Base-by-base conservation (phyloP, 2,888 invertebrate genomes). In the Leptura quadrifasciata region DNA sequence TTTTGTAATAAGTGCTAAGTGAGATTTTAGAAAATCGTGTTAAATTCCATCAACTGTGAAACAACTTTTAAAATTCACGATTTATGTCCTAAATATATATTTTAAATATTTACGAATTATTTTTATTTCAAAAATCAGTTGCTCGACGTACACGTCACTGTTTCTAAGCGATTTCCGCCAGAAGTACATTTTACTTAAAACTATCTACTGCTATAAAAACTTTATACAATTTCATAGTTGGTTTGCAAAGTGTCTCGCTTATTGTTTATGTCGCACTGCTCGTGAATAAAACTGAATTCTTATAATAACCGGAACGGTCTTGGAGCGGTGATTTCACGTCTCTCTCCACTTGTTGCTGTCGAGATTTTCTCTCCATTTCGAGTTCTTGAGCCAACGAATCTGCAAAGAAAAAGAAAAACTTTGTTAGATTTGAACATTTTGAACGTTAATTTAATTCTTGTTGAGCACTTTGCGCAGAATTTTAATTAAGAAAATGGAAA, bases 201-300 rank as follows among this genome's bases (percentile, higher is more conserved):
- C 60, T 70, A 70, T 35, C 60, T 24, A 70, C 60, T 24, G 47
- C 21, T 57, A 70, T 47, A 60, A 60, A 21, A 58, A 70, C 24
- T 70, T 70, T 70, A 67, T 67, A 67, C 67, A 67, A 52, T 39
- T 39, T 21, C 15, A 52, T 31, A 55, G 17, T 31, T 67, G 35
- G 47, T 72, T 54, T 69, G 57, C 35, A 17, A 18, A 67, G 10
- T 60, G 54, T 70, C 31, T 54, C 12, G 58, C 24, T 65, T 75
- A 27, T 10, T 52, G 78, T 86, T 88, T 92, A 92, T 89, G 96
- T 96, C 87, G 96, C 96, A 88, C 95, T 96, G 88, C 96, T 96
- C 85, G 96, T 96, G 89, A 96, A 96, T 81, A 96, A 92, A 82
- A 96, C 96, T 47, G 96, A 96, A 90, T 96, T 96, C 90, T 96